Conservation (phyloP, 2,797 vertebrate species). For the Esox masquinongy region DNA sequence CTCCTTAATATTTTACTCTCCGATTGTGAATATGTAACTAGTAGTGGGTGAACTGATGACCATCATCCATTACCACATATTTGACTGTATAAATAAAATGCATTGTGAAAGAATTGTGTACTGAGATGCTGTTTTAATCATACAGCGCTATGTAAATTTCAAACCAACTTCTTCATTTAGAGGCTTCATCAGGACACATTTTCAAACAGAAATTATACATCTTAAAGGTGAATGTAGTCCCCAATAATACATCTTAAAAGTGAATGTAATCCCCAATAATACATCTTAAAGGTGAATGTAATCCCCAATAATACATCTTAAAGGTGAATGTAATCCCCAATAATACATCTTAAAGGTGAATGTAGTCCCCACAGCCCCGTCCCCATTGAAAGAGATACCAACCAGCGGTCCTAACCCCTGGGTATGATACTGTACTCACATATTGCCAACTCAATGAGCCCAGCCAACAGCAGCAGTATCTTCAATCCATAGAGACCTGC, state of each 20-base stretch:
- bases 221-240: background rate
- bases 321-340: no score
- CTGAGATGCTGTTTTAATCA: background rate
- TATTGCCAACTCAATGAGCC: constrained; percentile 61
- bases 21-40: no score
- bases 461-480: constrained; percentile 74
- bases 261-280: no score
- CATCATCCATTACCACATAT: no score
- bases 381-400: constrained; percentile 52
- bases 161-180: constrained; percentile 29
- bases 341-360: background rate
- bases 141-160: background rate
- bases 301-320: no score
- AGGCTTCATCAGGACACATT: background rate
- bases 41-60: no score
- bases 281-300: no score
- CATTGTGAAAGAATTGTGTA: no score
- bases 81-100: no score
- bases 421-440: constrained; percentile 65
- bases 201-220: background rate
- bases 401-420: constrained; percentile 32
- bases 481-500: constrained; percentile 78
- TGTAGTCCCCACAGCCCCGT: background rate
- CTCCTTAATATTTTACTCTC: no score
- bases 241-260: background rate